These are phyloP conservation scores for Diadumene lineata DNA, from an alignment of 92 coral and sea anemone species.

Conservation along the genomic window DNA sequence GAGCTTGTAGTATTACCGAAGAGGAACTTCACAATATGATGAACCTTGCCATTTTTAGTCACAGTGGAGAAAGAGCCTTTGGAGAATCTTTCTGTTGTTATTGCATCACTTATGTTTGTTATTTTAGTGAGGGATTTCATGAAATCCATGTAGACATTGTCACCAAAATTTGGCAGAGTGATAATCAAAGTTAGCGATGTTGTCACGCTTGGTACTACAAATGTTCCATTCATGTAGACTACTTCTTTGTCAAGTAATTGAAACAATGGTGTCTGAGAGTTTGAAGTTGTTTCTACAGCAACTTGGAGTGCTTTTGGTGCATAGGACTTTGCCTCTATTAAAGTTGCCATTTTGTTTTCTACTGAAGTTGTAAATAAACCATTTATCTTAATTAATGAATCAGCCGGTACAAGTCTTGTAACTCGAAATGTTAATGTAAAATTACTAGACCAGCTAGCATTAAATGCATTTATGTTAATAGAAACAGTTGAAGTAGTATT, in stretches of 20 bases:
- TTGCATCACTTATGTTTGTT: constrained; percentile 38
- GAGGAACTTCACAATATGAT: constrained; percentile 57
- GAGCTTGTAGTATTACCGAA: constrained; percentile 56
- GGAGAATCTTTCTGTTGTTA: constrained; percentile 37
- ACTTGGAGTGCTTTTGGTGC: constrained; percentile 42
- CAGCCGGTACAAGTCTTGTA: constrained; percentile 47
- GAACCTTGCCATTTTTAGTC: constrained; percentile 8
- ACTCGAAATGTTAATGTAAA: constrained; percentile 42
- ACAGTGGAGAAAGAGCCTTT: constrained; percentile 38
- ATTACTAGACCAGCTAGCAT: constrained; percentile 73
- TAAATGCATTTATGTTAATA: constrained; percentile 45
- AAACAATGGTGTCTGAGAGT: constrained; percentile 55
- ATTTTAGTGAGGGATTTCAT: constrained; percentile 38
- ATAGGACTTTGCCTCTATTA: constrained; percentile 53
- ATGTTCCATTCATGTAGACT: constrained; percentile 39
- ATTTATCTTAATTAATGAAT: constrained; percentile 58
- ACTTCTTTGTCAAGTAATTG: constrained; percentile 66
- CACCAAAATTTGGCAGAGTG: constrained; percentile 51
- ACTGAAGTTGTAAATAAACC: constrained; percentile 40
- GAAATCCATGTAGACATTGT: constrained; percentile 59
- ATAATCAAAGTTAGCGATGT: constrained; percentile 54
- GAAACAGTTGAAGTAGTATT: neutral
- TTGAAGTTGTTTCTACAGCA: constrained; percentile 30
- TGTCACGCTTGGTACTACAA: constrained; percentile 74
- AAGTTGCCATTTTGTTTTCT: constrained; percentile 27